A percentile compares a stretch with the other conserved stretches of the same genome.
Evolutionary conservation across 2,888 invertebrate species (phyloP).

Genomic region (Herminia tarsipennalis): DNA sequence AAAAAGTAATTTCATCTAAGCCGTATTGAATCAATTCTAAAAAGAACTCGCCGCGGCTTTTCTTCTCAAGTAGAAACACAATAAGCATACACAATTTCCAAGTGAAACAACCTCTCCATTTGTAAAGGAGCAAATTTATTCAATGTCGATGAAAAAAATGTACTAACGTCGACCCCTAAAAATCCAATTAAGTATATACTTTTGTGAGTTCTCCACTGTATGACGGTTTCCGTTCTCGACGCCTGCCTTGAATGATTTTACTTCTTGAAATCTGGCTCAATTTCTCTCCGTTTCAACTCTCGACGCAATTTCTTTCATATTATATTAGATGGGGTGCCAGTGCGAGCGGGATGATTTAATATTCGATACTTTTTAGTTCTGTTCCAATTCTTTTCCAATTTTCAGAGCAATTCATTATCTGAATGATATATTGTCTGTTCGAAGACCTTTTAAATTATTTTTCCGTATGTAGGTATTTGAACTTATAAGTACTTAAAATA

Average conservation of each 20-base stretch:
- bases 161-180: slow-evolving; percentile 37
- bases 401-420: too few relatives aligned
- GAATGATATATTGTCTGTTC: too few relatives aligned
- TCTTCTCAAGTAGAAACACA: slow-evolving; percentile 23
- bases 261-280: slow-evolving; percentile 70
- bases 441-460: too few relatives aligned
- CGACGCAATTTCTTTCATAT: slow-evolving; percentile 66
- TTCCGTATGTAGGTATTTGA: too few relatives aligned
- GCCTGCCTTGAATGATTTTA: slow-evolving; percentile 63
- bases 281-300: slow-evolving; percentile 60
- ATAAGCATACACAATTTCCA: slow-evolving; percentile 34
- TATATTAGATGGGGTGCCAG: slow-evolving; percentile 48
- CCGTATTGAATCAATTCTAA: slow-evolving; percentile 24
- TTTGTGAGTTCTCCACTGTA: slow-evolving; percentile 53
- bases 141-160: slow-evolving; percentile 27
- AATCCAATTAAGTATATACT: slow-evolving; percentile 58
- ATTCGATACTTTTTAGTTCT: slow-evolving; percentile 21
- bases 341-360: slow-evolving; percentile 37
- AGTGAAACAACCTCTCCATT: slow-evolving; percentile 31
- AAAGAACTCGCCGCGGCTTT: slow-evolving; percentile 19
- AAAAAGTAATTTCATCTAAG: too few relatives aligned
- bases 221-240: slow-evolving; percentile 64
- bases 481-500: too few relatives aligned
- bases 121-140: slow-evolving; percentile 24
- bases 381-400: too few relatives aligned